Conservation (phyloP, 2,888 invertebrate genomes). For the Cyclophora punctaria region DNA sequence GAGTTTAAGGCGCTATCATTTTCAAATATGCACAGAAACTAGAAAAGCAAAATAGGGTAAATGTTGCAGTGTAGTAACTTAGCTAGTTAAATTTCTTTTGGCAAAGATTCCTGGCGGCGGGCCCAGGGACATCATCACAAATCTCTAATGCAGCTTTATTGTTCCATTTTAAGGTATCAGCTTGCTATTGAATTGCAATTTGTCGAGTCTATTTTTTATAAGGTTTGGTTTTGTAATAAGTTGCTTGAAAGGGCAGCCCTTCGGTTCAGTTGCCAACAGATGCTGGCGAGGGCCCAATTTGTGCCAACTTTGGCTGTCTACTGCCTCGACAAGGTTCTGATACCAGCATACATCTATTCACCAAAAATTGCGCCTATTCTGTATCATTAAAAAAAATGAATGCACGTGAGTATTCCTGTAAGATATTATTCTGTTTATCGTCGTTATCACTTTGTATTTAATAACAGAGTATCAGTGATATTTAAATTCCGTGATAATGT, state of each 20-base stretch:
- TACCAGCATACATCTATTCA: too few species aligned
- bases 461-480: not conserved
- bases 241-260: conserved; percentile 44
- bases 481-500: conserved; percentile 16
- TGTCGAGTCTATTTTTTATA: conserved; percentile 9
- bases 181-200: conserved; percentile 8
- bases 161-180: conserved; percentile 14
- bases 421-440: too few species aligned
- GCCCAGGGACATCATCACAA: conserved; percentile 30
- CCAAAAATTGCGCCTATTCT: too few species aligned
- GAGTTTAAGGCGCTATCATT: not conserved
- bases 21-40: not conserved
- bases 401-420: too few species aligned
- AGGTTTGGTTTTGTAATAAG: conserved; percentile 34
- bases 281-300: conserved; percentile 56
- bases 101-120: conserved; percentile 32
- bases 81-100: conserved; percentile 38
- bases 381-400: too few species aligned
- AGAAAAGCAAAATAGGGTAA: conserved; percentile 9
- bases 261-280: conserved; percentile 49
- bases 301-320: conserved; percentile 39
- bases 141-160: conserved; percentile 35
- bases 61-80: conserved; percentile 24
- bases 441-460: conserved; percentile 15
- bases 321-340: conserved; percentile 28